Conservation (phyloP, 2,888 invertebrate species). For the Formica aserva region DNA sequence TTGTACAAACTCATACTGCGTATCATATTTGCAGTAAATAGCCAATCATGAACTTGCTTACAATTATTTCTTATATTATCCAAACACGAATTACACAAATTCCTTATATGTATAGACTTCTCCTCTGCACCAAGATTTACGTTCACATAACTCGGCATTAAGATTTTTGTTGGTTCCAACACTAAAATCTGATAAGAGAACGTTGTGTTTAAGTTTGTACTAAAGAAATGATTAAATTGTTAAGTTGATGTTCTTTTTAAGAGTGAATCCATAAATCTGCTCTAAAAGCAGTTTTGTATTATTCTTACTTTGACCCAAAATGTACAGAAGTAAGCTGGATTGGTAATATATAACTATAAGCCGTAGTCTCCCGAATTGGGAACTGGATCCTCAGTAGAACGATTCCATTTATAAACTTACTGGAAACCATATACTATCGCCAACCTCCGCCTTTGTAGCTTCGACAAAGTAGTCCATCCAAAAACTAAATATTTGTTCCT, state of each 20-base stretch:
- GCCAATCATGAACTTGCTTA: conserved; percentile 96
- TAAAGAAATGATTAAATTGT: not conserved
- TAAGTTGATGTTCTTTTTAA: conserved; percentile 58
- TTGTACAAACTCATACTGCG: conserved; percentile 97
- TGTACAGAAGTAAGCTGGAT: conserved; percentile 76
- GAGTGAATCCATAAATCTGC: conserved; percentile 70
- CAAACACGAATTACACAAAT: conserved; percentile 95
- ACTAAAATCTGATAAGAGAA: conserved; percentile 89
- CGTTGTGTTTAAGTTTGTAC: conserved; percentile 37
- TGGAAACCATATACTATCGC: conserved; percentile 95
- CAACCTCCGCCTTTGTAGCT: conserved; percentile 93
- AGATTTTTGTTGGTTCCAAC: conserved; percentile 96
- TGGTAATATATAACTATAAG: conserved; percentile 74
- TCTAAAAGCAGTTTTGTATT: conserved; percentile 72
- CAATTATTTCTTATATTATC: conserved; percentile 92
- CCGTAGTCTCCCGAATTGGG: conserved; percentile 74
- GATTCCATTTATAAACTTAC: conserved; percentile 87
- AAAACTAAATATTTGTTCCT: conserved; percentile 96
- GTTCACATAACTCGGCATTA: conserved; percentile 98
- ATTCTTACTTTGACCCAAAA: conserved; percentile 78
- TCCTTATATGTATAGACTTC: conserved; percentile 95
- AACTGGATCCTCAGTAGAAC: conserved; percentile 75
- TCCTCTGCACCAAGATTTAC: conserved; percentile 98
- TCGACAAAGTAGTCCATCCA: conserved; percentile 99
- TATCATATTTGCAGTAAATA: conserved; percentile 96